Evolutionary conservation across 2,113 vertebrate genomes (phyloP), one percentile per base, ranked within the genome.

Genomic region (Gymnogyps californianus): DNA sequence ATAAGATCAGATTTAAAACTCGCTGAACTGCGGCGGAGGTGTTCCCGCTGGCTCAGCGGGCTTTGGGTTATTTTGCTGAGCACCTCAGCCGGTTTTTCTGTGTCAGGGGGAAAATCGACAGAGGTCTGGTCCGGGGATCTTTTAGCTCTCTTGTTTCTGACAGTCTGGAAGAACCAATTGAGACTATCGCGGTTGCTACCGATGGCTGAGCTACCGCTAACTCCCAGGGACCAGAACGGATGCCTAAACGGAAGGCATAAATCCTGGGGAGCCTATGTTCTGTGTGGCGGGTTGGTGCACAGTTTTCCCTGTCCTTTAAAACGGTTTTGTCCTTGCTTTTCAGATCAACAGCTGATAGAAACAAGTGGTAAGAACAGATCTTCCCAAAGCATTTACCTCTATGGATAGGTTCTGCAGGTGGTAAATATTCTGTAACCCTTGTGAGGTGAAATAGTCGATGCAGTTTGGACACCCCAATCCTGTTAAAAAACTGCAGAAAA

Each of bases 381-480:
- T 90, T 58, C 93, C 93, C 70, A 61, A 89, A 89, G 87, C 89
- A 82, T 94, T 99, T 99, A 99, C 99, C 99, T 99, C 99, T 96
- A 99, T 99, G 57, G 99, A 98, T 83, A 99, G 98, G 97, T 98
- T 99, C 98, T 99, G 99, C 97, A 99, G 99, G 97, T 99, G 99
- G 98, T 99, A 99, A 96, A 99, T 96, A 96, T 98, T 99, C 99
- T 99, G 99, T 83, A 99, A 97, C 65, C 99, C 99, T 97, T 99
- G 99, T 82, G 99, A 99, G 81, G 99, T 99, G 99, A 99, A 99
- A 98, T 99, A 99, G 96, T 99, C 99, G 93, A 99, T 99, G 98
- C 99, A 99, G 99, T 99, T 99, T 94, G 99, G 99, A 98, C 99
- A 99, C 96, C 99, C 99, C 98, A 99, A 85, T 95, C 99, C 99